Evolutionary conservation across 1,140 invertebrate genomes (phyloP), one percentile per base, ranked within the genome.

Genomic region (Rhagoletis pomonella): DNA sequence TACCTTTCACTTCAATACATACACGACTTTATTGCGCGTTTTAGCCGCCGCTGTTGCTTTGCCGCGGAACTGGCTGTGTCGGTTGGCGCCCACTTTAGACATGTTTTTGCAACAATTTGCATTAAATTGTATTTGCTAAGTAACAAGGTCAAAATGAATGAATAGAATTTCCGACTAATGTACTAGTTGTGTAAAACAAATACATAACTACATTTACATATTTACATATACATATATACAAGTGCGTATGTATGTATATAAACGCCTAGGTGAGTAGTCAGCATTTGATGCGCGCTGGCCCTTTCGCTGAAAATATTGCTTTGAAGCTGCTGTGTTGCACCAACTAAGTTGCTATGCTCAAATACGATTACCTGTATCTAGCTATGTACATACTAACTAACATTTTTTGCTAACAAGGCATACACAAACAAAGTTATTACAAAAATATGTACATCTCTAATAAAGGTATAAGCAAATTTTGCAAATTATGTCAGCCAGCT

Each of bases 101-200:
- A 5, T 73, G 39, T 44, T 73, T 73, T 73, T 44, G 5, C 12
- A 73, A 73, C 69, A 47, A 73, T 73, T 73, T 73, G 69, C 69
- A 73, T 73, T 73, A 73, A 73, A 73, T 73, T 73, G 47, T 73
- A 73, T 73, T 73, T 73, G 69, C 42, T 73, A 73, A 73, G 69
- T 73, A 73, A 73, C 69, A 73, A 73, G 69, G 69, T 47, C 44
- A 50, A 42, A 73, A 47, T 73, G 69, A 47, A 73, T 73, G 44
- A 29, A 29, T 29, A 29, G 69, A 47, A 73, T 73, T 73, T 73
- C 69, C 60, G 29, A 73, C 42, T 73, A 29, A 29, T 29, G 29
- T 29, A 29, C 29, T 29, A 29, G 29, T 29, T 39, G 29, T 12
- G 17, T 47, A 47, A 17, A 7, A 62, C 29, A 29, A 29, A 29